Evolutionary conservation across 2,113 vertebrate species (phyloP), one percentile per base, ranked within the genome.

Genomic region (Thalassoma bifasciatum): DNA sequence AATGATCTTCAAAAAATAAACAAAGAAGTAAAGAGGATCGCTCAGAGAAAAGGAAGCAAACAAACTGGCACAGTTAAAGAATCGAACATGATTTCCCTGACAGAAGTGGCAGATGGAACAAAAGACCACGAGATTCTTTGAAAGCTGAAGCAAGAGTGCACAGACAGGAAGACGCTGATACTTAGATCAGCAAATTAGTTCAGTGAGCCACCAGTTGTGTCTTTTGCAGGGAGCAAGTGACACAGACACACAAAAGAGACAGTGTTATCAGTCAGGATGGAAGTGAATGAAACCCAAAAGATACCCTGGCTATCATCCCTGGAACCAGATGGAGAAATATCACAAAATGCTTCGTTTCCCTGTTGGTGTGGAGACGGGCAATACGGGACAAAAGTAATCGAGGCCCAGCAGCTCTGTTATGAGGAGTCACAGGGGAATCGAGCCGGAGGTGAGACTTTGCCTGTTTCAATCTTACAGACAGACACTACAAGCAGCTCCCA

Each of bases 391-490:
- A 73, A 81, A 80, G 77, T 79, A 83, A 91, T 91, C 5, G 77
- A 85, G 82, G 77, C 71, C 58, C 75, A 52, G 72, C 44, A 37
- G 66, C 70, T 78, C 52, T 56, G 69, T 83, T 82, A 76, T 36
- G 66, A 83, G 73, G 66, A 63, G 71, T 70, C 86, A 51, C 77
- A 13, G 22, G 80, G 86, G 84, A 84, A 40, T 38, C 1, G 19
- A 77, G 79, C 77, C 19, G n/a, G 69, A 75, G 86, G 82, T 85
- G 64, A 83, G 82, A 83, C 77, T 73, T 84, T 77, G 65, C 69
- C 80, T 59, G 70, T 83, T 89, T 88, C 80, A 82, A 81, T 91
- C 86, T 81, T 60, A 26, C 70, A 72, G 74, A 72, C 74, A 77
- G 78, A 83, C 83, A 82, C 84, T 85, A 85, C 69, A 73, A 86